Evolutionary conservation across 2,888 invertebrate species (phyloP).

Genomic region (Tetranychus truncatus): DNA sequence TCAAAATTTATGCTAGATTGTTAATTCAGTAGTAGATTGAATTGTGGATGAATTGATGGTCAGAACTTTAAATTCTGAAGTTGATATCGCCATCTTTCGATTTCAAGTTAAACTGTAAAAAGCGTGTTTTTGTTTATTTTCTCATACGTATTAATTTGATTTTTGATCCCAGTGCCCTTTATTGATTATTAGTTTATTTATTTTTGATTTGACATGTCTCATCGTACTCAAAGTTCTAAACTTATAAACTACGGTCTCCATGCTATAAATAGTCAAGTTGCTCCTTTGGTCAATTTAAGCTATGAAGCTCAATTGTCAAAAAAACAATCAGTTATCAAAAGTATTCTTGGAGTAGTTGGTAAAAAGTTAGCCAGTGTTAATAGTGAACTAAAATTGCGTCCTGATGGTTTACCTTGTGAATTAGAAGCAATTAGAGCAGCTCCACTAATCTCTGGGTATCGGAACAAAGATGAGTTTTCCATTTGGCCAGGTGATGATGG

Average conservation of each 20-base stretch:
- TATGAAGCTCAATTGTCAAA: conserved; percentile 31
- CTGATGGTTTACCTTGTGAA: conserved; percentile 18
- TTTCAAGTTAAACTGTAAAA: too few relatives aligned
- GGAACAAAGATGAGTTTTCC: conserved; percentile 94
- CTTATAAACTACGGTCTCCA: background rate
- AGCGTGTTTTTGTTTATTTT: too few relatives aligned
- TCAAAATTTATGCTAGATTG: too few relatives aligned
- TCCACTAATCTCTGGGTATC: conserved; percentile 47
- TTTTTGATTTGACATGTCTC: background rate
- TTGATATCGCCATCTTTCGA: too few relatives aligned
- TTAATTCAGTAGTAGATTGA: too few relatives aligned
- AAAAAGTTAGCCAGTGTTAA: conserved; percentile 20
- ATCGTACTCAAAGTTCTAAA: background rate
- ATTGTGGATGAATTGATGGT: too few relatives aligned
- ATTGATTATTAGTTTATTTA: too few relatives aligned
- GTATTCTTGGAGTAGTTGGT: conserved; percentile 23
- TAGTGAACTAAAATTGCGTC: background rate
- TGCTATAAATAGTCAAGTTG: conserved; percentile 23
- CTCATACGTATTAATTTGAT: too few relatives aligned
- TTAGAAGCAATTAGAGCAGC: conserved; percentile 37
- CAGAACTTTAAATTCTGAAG: too few relatives aligned
- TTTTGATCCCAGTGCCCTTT: too few relatives aligned
- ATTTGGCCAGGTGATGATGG: conserved; percentile 43
- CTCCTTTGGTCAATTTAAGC: conserved; percentile 31
- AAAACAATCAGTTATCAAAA: conserved; percentile 23